Conservation (phyloP, 1,140 invertebrate species). For the Anthonomus grandis region DNA sequence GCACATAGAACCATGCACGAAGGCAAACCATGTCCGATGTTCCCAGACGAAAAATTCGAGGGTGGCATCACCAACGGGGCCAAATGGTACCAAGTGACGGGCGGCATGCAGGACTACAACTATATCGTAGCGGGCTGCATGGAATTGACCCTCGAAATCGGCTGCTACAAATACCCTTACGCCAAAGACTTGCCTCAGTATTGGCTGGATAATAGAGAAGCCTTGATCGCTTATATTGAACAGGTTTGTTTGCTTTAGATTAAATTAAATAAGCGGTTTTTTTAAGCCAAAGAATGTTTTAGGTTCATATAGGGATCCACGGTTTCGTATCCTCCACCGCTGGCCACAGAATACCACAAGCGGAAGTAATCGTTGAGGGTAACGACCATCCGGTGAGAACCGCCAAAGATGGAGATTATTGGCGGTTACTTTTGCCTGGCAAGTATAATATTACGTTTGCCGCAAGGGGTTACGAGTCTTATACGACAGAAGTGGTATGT, state of each 20-base stretch:
- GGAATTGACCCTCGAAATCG: conserved; percentile 92
- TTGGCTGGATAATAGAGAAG: conserved; percentile 87
- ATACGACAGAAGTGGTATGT: conserved; percentile 32
- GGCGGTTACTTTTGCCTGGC: conserved; percentile 85
- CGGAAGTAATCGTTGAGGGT: conserved; percentile 70
- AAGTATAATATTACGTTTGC: conserved; percentile 77
- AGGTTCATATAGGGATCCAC: conserved; percentile 84
- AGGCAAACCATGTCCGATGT: conserved; percentile 67
- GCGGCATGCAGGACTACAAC: conserved; percentile 99
- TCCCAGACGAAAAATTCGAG: conserved; percentile 66
- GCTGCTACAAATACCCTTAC: conserved; percentile 88
- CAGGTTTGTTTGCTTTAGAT: conserved; percentile 56
- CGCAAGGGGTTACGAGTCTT: conserved; percentile 55
- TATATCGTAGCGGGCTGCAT: conserved; percentile 90
- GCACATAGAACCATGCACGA: conserved; percentile 80
- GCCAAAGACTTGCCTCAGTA: conserved; percentile 69
- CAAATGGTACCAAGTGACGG: conserved; percentile 82
- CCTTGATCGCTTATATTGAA: conserved; percentile 83
- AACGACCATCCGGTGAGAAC: conserved; percentile 69
- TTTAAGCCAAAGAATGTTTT: conserved; percentile 6
- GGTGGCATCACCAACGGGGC: conserved; percentile 91
- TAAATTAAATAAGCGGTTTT: not conserved
- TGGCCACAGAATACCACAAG: conserved; percentile 67
- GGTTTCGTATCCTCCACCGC: conserved; percentile 81
- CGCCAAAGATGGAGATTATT: conserved; percentile 83